These are phyloP conservation scores for Naja naja DNA, from an alignment of 2,113 vertebrate genomes.

Conservation along the genomic window DNA sequence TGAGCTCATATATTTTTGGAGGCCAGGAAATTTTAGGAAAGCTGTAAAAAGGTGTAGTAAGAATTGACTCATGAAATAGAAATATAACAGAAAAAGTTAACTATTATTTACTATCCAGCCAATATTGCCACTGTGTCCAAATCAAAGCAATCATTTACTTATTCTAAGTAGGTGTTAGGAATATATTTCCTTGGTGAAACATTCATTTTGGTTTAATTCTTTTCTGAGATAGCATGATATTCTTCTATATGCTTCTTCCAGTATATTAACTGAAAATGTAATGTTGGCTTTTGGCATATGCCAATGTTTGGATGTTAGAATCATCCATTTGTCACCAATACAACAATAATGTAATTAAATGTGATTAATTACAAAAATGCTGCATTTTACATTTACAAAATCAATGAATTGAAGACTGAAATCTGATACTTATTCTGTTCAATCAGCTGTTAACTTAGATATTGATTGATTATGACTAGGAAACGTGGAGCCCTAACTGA, in stretches of 20 bases:
- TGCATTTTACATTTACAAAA: conserved; percentile 28
- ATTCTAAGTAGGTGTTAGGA: not conserved
- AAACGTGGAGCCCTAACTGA: not conserved
- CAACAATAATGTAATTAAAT: not conserved
- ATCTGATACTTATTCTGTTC: conserved; percentile 58
- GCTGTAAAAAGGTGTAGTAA: not conserved
- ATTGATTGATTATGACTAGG: conserved; percentile 55
- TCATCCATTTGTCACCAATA: not conserved
- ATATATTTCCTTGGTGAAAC: not conserved
- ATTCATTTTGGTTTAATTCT: not conserved
- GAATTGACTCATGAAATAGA: not conserved
- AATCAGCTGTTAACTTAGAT: conserved; percentile 54
- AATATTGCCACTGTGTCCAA: not conserved
- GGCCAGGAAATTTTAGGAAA: not conserved
- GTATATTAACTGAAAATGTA: not conserved
- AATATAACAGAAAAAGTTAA: not conserved
- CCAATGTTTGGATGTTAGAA: not conserved
- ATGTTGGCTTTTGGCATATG: not conserved
- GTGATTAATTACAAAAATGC: not conserved
- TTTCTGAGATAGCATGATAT: not conserved
- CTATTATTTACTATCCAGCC: not conserved
- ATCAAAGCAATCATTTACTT: not conserved
- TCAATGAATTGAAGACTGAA: conserved; percentile 53
- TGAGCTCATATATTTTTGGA: not conserved
- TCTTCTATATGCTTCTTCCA: not conserved